phyloP scores from a whole-genome alignment of 2,888 invertebrate genomes.

The Rhamnusium bicolor region DNA sequence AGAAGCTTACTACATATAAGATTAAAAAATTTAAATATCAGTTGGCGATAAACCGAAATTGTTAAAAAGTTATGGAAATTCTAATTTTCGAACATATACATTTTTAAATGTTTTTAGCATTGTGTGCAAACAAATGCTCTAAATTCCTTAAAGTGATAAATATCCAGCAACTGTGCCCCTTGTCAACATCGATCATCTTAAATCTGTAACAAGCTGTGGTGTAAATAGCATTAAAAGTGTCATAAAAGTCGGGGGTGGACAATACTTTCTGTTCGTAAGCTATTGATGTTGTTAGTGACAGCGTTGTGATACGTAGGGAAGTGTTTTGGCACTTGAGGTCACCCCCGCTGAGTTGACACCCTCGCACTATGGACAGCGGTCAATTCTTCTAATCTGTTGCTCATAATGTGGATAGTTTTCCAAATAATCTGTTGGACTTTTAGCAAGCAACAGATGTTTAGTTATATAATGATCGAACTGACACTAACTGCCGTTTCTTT shows the following conservation, averaged over 20 bases:
- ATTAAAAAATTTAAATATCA: too few relatives aligned
- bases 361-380: constrained; percentile 36
- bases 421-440: constrained; percentile 2
- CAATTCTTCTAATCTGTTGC: constrained; percentile 39
- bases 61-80: too few relatives aligned
- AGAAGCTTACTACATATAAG: too few relatives aligned
- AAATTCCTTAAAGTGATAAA: constrained; percentile 1
- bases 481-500: not conserved
- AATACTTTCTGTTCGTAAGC: constrained; percentile 25
- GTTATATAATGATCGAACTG: not conserved
- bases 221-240: constrained; percentile 39
- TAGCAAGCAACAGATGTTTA: constrained; percentile 24
- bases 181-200: constrained; percentile 26
- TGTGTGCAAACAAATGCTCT: not conserved
- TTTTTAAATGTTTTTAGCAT: too few relatives aligned
- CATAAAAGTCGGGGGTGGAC: constrained; percentile 44
- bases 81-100: too few relatives aligned
- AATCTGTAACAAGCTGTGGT: constrained; percentile 33
- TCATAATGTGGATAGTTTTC: constrained; percentile 20
- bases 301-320: constrained; percentile 32
- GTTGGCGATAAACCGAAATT: too few relatives aligned
- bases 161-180: constrained; percentile 11
- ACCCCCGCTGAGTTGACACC: constrained; percentile 41
- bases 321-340: constrained; percentile 41
- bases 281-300: constrained; percentile 21